phyloP scores from a whole-genome alignment of 2,888 invertebrate species.

The Caenorhabditis sp. region DNA sequence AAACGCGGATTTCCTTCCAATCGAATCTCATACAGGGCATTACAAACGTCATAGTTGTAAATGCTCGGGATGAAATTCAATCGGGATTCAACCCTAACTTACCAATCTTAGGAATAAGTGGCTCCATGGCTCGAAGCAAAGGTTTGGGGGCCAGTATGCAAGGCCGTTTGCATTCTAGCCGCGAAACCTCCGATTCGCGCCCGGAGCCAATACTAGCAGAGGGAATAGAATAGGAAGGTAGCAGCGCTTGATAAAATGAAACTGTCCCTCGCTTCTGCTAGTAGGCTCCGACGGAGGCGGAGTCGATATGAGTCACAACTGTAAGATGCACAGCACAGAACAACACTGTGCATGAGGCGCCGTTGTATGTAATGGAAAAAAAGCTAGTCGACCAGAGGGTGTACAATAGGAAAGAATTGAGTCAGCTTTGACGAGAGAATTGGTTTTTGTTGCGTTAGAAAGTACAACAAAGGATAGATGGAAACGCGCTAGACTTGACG shows the following conservation, averaged over 20 bases:
- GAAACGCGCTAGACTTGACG: too few species aligned
- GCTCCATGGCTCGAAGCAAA: constrained; percentile 28
- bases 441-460: constrained; percentile 12
- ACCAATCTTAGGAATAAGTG: neutral
- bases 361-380: constrained; percentile 22
- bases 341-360: too few species aligned
- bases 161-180: constrained; percentile 38
- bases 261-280: neutral
- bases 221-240: too few species aligned
- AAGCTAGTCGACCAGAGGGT: constrained; percentile 6
- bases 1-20: constrained; percentile 14
- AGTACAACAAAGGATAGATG: neutral
- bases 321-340: neutral
- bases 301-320: constrained; percentile 1
- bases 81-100: constrained; percentile 28
- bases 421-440: constrained; percentile 24
- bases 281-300: constrained; percentile 9
- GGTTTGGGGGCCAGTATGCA: constrained; percentile 66
- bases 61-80: constrained; percentile 19
- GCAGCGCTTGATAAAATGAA: neutral
- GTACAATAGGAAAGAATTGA: constrained; percentile 28
- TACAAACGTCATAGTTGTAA: constrained; percentile 27
- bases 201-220: neutral
- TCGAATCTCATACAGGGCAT: constrained; percentile 45
- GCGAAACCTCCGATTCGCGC: constrained; percentile 43